Conservation (phyloP, 2,113 vertebrate genomes). For the Zingel zingel region DNA sequence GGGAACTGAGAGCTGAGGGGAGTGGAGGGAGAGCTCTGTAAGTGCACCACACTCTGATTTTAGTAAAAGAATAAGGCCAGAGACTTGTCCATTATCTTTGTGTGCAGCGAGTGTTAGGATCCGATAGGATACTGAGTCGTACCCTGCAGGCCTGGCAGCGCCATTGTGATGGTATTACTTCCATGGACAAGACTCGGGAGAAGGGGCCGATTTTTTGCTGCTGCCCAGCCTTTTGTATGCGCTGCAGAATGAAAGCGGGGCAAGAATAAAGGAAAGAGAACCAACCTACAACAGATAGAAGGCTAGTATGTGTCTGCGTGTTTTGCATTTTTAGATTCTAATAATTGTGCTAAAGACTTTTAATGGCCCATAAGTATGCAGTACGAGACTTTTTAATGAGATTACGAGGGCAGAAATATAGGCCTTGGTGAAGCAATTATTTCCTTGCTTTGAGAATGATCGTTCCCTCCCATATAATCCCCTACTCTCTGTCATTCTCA, state of each 20-base stretch:
- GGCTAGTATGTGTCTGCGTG: conserved; percentile 16
- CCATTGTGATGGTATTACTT: conserved; percentile 83
- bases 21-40: conserved; percentile 52
- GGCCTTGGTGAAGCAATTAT: conserved; percentile 76
- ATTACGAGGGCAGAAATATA: conserved; percentile 77
- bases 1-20: conserved; percentile 35
- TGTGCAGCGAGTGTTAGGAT: conserved; percentile 68
- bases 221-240: conserved; percentile 57
- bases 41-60: conserved; percentile 79
- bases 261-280: conserved; percentile 39
- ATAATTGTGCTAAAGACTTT: conserved; percentile 80
- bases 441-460: conserved; percentile 75
- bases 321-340: conserved; percentile 63
- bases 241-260: conserved; percentile 42
- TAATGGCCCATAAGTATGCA: conserved; percentile 77
- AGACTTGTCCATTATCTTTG: conserved; percentile 80
- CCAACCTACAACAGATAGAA: conserved; percentile 52
- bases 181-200: conserved; percentile 74
- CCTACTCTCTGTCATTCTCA: conserved; percentile 66
- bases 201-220: conserved; percentile 47
- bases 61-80: conserved; percentile 76
- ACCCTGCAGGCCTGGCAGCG: conserved; percentile 71
- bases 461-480: conserved; percentile 69
- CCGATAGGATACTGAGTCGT: conserved; percentile 64
- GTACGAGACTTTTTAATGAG: conserved; percentile 82